Conservation (phyloP, 1,140 invertebrate species). For the Limonius californicus region DNA sequence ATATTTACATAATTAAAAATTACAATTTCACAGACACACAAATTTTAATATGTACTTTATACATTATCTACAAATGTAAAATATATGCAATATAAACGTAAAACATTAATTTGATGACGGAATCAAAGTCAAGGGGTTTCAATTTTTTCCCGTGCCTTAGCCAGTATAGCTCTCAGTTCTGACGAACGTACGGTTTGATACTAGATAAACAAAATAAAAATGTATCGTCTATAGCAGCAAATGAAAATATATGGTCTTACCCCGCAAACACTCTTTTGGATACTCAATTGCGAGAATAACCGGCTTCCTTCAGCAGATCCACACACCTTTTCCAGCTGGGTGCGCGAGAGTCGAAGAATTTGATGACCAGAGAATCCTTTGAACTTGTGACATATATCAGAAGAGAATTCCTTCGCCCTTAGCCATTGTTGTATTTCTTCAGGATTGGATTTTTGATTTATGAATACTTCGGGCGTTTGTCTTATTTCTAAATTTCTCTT, state of each 20-base stretch:
- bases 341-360: conserved; percentile 62
- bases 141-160: conserved; percentile 37
- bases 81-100: no score
- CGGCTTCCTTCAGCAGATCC: conserved; percentile 67
- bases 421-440: conserved; percentile 73
- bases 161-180: conserved; percentile 35
- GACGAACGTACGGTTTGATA: conserved; percentile 37
- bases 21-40: no score
- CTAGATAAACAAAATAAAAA: conserved; percentile 29
- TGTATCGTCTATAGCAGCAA: background rate
- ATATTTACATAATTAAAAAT: no score
- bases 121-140: conserved; percentile 16
- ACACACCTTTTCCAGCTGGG: conserved; percentile 64
- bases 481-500: conserved; percentile 58
- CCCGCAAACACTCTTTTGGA: conserved; percentile 72
- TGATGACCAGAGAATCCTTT: conserved; percentile 64
- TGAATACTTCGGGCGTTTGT: conserved; percentile 68
- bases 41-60: no score
- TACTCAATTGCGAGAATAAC: conserved; percentile 68
- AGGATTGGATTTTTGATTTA: conserved; percentile 60
- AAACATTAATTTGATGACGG: no score
- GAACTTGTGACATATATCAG: conserved; percentile 59
- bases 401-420: conserved; percentile 68
- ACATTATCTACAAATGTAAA: no score
- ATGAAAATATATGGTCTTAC: conserved; percentile 53